Base-by-base conservation (phyloP, 2,113 vertebrate genomes). In the Rhodinocichla rosea region DNA sequence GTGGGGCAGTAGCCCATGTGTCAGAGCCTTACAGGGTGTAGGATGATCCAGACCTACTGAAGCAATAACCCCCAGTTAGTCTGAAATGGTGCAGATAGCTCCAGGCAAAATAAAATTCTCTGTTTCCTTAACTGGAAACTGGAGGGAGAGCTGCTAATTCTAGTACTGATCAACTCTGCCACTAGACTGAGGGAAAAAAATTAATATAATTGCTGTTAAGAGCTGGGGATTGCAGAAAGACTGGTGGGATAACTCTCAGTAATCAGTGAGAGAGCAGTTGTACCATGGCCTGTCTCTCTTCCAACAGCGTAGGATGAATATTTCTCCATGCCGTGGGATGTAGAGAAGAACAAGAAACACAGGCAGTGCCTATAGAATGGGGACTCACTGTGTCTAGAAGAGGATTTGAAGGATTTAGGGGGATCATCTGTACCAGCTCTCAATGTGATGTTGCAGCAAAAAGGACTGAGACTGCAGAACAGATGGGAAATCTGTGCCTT, bases 401-500 rank as follows among this genome's bases (percentile, higher is more conserved):
- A 94, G 47, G 73, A 82, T 95, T 71, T 79, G 53, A 92, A 39
- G 85, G 63, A 73, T 93, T 96, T 90, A 93, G 32, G 32, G 62
- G 40, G 75, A 93, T 93, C 74, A 68, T 94, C 83, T 83, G 52
- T 59, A 83, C 55, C 83, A 93, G 73, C 44, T 92, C 64, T 1
- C 75, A 55, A 88, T 39, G 75, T 3, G 5, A 33, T 80, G 19
- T 44, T 88, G 88, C 94, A 95, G 90, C 79, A 77, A 93, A 95
- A 92, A 88, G 90, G 68, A 90, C 85, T 74, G 79, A 93, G 85
- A 75, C 59, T 90, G 87, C 90, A 63, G 91, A 95, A 86, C 92
- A 94, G 95, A 97, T 91, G 96, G 96, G 91, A 86, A 78, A 87
- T 94, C 64, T 84, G 86, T 81, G 80, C 86, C 73, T 71, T 78